Conservation (phyloP, 1,140 invertebrate species). For the Triops longicaudatus region DNA sequence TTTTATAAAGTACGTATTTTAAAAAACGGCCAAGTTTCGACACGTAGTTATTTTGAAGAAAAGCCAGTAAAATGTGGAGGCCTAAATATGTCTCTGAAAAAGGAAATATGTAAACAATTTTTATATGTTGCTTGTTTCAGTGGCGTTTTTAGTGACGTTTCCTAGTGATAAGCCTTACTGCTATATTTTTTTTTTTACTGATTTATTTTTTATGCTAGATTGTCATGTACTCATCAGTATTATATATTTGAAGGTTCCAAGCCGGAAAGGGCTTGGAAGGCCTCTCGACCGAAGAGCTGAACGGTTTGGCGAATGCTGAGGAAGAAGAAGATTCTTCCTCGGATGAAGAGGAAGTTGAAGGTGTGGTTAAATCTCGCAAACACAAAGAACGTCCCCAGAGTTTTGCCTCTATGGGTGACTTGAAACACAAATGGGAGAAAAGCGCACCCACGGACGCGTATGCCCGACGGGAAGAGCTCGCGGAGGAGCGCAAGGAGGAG, state of each 20-base stretch:
- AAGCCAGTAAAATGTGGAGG: no score
- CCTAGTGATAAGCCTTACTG: no score
- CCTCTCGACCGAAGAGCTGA: slow-evolving; percentile 18
- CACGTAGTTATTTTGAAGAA: no score
- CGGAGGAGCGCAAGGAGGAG: slow-evolving; percentile 77
- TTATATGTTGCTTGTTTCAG: no score
- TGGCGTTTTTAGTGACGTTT: no score
- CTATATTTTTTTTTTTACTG: no score
- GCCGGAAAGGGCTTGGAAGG: neutral
- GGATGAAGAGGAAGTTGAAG: slow-evolving; percentile 30
- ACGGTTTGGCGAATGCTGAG: slow-evolving; percentile 13
- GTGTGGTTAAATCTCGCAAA: slow-evolving; percentile 38
- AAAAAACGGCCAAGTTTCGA: no score
- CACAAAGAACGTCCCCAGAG: slow-evolving; percentile 60
- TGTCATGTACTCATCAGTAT: neutral
- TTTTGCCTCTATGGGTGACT: slow-evolving; percentile 73
- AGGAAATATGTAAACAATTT: no score
- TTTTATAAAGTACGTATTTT: no score
- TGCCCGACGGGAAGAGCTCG: slow-evolving; percentile 55
- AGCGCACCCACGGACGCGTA: slow-evolving; percentile 41
- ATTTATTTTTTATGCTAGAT: no score
- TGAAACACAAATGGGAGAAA: slow-evolving; percentile 41
- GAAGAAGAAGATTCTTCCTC: slow-evolving; percentile 28
- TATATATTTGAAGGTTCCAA: neutral
- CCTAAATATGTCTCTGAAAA: no score